Evolutionary conservation across 2,888 invertebrate genomes (phyloP), one percentile per base, ranked within the genome.

Genomic region (Drosophila helvetica): DNA sequence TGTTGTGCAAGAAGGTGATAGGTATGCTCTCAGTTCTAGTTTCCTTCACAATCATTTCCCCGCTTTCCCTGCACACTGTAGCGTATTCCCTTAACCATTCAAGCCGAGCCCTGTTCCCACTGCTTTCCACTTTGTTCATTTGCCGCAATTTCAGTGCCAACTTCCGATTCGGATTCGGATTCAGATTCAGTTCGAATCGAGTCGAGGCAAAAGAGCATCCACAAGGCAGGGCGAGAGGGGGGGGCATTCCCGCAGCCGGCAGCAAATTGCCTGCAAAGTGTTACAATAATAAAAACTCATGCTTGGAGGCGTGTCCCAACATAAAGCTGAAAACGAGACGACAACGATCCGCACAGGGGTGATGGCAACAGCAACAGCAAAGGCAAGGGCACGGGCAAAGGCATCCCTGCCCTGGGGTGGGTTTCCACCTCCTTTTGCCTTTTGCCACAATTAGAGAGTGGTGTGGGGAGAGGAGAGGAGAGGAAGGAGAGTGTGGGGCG

Each of bases 301-400:
- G 84, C 86, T 90, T 80, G 89, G 83, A 90, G 89, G 89, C 89
- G 89, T 89, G 90, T 79, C 89, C 74, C 90, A 81, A 88, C 84
- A 90, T 88, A 88, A 90, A 90, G 86, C 81, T 79, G 83, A 64
- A 71, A 79, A 78, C 74, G 82, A 86, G 48, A 74, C 74, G 79
- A 75, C 53, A 59, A 38, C 38, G 38, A 38, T 38, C 38, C 47
- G 43, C 68, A 62, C 63, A 67, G 67, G 66, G 66, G 66, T 67
- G 68, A 53, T 63, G 53, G 19, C 25, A 30, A 51, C 1, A 15
- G 18, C 30, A 30, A 51, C 6, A 6, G 18, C 47, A n/a, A n/a
- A 18, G 52, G 17, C 38, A 19, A 30, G 30, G 22, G 17, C 38
- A 19, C 19, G 30, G 22, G 25, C 33, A 38, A n/a, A 7, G 38